phyloP scores from a whole-genome alignment of 2,888 invertebrate species.

The Micropterix aruncella region DNA sequence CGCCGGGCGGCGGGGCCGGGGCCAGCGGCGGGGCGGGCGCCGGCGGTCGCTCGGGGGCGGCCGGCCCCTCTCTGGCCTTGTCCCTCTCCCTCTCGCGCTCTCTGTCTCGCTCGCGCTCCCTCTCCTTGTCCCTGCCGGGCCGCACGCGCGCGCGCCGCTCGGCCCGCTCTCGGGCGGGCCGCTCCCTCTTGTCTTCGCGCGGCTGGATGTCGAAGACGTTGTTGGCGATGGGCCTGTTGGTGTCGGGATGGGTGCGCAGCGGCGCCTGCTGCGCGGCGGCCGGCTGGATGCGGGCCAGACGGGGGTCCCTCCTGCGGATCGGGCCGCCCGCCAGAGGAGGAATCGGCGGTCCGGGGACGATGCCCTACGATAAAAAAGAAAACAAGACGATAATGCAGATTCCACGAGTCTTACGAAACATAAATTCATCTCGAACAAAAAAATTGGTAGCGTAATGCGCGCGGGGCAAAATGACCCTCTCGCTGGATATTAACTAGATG shows the following conservation, averaged over 20 bases:
- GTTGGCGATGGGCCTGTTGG: constrained; percentile 9
- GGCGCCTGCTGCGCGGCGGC: constrained; percentile 11
- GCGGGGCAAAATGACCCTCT: too few relatives aligned
- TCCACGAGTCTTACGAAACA: too few relatives aligned
- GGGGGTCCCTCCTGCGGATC: constrained; percentile 24
- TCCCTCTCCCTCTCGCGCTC: constrained; percentile 13
- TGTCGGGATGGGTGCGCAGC: constrained; percentile 5
- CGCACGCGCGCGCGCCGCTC: constrained; percentile 30
- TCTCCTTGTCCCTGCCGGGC: constrained; percentile 21
- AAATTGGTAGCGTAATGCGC: too few relatives aligned
- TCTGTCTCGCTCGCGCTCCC: constrained; percentile 22
- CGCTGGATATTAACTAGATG: too few relatives aligned
- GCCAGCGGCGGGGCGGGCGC: constrained; percentile 13
- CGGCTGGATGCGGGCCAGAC: constrained; percentile 21
- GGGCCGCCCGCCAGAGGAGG: constrained; percentile 4
- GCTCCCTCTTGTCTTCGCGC: constrained; percentile 13
- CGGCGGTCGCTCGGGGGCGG: too few relatives aligned
- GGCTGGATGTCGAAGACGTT: constrained; percentile 5
- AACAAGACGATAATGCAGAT: too few relatives aligned
- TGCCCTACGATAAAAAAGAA: background rate
- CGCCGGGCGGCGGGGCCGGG: constrained; percentile 9
- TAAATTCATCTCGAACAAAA: too few relatives aligned
- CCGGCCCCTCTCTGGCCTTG: constrained; percentile 14
- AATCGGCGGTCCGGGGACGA: constrained; percentile 2
- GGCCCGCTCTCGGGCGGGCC: constrained; percentile 13